phyloP scores from a whole-genome alignment of 2,888 invertebrate genomes.

The Fragum fragum region DNA sequence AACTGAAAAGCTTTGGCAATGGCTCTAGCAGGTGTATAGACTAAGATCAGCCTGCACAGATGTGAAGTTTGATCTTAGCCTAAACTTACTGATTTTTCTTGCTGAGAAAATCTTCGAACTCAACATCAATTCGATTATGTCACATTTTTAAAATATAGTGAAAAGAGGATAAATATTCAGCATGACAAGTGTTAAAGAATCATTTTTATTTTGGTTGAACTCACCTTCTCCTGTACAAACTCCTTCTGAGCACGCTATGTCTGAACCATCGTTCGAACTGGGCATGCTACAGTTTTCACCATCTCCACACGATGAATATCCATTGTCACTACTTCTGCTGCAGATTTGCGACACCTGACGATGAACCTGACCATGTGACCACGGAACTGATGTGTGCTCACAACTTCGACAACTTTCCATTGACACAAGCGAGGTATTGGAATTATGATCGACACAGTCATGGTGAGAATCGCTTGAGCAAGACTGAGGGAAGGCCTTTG shows the following conservation, averaged over 20 bases:
- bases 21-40: too few species aligned
- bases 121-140: too few species aligned
- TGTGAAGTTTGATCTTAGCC: too few species aligned
- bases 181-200: too few species aligned
- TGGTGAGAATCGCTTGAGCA: slow-evolving; percentile 55
- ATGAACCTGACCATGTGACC: neutral
- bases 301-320: slow-evolving; percentile 94
- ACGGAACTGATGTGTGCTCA: slow-evolving; percentile 46
- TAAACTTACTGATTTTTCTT: too few species aligned
- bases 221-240: slow-evolving; percentile 91
- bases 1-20: too few species aligned
- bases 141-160: too few species aligned
- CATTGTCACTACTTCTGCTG: slow-evolving; percentile 89
- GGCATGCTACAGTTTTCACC: slow-evolving; percentile 92
- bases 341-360: slow-evolving; percentile 42
- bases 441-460: slow-evolving; percentile 73
- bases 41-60: too few species aligned
- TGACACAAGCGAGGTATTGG: slow-evolving; percentile 73
- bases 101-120: too few species aligned
- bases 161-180: too few species aligned
- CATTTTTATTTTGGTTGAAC: too few species aligned
- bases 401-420: slow-evolving; percentile 74
- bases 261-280: slow-evolving; percentile 96
- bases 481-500: slow-evolving; percentile 55
- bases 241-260: slow-evolving; percentile 95